A percentile compares a stretch with the other conserved stretches of the same genome.
These are phyloP conservation scores for Drosophila tristis DNA, from an alignment of 1,140 invertebrate species.

Conservation along the genomic window DNA sequence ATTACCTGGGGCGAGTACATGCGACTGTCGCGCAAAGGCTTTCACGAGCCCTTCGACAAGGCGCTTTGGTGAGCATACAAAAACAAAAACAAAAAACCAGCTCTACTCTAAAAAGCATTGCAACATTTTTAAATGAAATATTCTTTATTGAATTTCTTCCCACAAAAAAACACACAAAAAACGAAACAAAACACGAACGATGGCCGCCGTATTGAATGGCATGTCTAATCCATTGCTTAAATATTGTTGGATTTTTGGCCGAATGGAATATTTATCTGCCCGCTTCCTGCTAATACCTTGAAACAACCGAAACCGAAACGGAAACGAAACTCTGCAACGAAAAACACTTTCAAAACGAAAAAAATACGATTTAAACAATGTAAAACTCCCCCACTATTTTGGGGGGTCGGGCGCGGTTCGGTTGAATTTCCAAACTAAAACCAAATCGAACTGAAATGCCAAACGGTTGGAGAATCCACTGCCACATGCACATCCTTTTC, in stretches of 20 bases:
- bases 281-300: slow-evolving; percentile 65
- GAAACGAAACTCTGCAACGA: slow-evolving; percentile 43
- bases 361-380: slow-evolving; percentile 29
- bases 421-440: slow-evolving; percentile 44
- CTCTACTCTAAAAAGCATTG: not conserved
- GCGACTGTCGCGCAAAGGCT: slow-evolving; percentile 80
- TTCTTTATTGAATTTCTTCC: slow-evolving; percentile 56
- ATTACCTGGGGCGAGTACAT: slow-evolving; percentile 85
- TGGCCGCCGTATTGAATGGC: slow-evolving; percentile 54
- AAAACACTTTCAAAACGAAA: slow-evolving; percentile 21
- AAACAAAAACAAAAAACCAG: not conserved
- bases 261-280: slow-evolving; percentile 71
- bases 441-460: slow-evolving; percentile 59
- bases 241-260: slow-evolving; percentile 61
- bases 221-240: slow-evolving; percentile 78
- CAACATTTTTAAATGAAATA: slow-evolving; percentile 40
- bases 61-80: slow-evolving; percentile 72
- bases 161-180: not conserved
- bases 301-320: slow-evolving; percentile 54
- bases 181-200: slow-evolving; percentile 20
- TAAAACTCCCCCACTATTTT: slow-evolving; percentile 17
- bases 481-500: slow-evolving; percentile 2
- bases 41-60: slow-evolving; percentile 83
- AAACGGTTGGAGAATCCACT: slow-evolving; percentile 35
- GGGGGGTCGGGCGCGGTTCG: not conserved